Evolutionary conservation across 2,888 invertebrate species (phyloP).

Genomic region (Pristionchus arcanus): DNA sequence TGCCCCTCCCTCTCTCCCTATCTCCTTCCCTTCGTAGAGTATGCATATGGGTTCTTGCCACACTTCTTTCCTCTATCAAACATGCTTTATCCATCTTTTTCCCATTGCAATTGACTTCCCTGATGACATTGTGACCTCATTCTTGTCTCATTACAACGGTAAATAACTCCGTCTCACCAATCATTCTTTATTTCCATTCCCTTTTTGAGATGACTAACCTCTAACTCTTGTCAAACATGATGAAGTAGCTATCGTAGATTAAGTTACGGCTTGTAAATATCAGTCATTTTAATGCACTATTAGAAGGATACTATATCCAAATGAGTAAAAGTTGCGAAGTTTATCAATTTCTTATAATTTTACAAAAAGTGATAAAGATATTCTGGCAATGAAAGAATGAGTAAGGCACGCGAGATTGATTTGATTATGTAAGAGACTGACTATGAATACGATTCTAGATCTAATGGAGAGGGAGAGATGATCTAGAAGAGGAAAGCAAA

Average conservation of each 20-base stretch:
- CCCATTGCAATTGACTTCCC: constrained; percentile 7
- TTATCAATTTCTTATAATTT: background rate
- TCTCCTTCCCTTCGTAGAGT: background rate
- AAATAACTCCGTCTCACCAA: background rate
- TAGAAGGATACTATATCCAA: background rate
- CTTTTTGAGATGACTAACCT: background rate
- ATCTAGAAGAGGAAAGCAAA: constrained; percentile 70
- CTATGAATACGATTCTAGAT: background rate
- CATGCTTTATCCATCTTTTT: constrained; percentile 18
- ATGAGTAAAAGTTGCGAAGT: background rate
- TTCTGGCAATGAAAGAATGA: background rate
- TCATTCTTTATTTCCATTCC: background rate
- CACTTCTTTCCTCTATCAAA: background rate
- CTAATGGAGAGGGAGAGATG: background rate
- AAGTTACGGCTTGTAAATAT: constrained; percentile 33
- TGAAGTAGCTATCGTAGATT: constrained; percentile 12
- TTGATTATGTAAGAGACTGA: constrained; percentile 6
- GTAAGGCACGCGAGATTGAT: constrained; percentile 3
- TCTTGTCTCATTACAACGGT: background rate
- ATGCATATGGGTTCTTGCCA: constrained; percentile 8
- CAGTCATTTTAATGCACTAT: constrained; percentile 18
- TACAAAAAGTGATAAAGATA: constrained; percentile 5
- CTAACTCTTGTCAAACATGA: background rate
- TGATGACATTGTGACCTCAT: constrained; percentile 22
- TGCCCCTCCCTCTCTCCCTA: background rate